Evolutionary conservation across 2,888 invertebrate genomes (phyloP), one percentile per base, ranked within the genome.

Genomic region (Rhyacophila evoluta): DNA sequence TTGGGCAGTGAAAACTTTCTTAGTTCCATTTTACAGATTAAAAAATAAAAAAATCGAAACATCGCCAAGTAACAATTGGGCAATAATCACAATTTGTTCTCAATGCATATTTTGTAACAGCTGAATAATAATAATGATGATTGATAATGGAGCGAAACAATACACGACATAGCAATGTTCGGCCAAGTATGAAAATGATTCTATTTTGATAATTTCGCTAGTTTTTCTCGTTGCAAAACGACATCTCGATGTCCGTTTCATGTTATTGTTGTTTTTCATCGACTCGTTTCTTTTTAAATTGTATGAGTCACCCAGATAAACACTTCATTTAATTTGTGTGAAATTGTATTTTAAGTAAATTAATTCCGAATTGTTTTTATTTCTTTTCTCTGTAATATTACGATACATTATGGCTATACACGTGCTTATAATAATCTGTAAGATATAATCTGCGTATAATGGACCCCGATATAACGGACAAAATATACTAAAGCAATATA

Each of bases 51-150:
- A 29, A 36, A 36, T 19, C n/a, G 19, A 37, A 15, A 72, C 15
- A n/a, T n/a, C n/a, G n/a, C n/a, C n/a, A 37, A 72, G 6, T 12
- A 2, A 19, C 5, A 36, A 72, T 72, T 29, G 1, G n/a, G 29
- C n/a, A 69, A 69, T 69, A 70, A 12, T n/a, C n/a, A 36, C 29
- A 33, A 70, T 41, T 28, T 29, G 70, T 36, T 72, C 70, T 37
- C 36, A 38, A 19, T 72, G 19, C 19, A 33, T 33, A 19, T 33
- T 72, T 29, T 72, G 37, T 72, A 72, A 72, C 12, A 72, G 3
- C 19, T 36, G 15, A 37, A 33, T 12, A 70, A 72, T 11, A 72
- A 72, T 37, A 72, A 72, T 36, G n/a, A 28, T 33, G 29, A 33
- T 33, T 33, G 29, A 33, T 38, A 55, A 19, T 19, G 19, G 25